A percentile compares a stretch with the other conserved stretches of the same genome.
Conservation (phyloP, 1,140 invertebrate genomes). For the Cydia amplana region DNA sequence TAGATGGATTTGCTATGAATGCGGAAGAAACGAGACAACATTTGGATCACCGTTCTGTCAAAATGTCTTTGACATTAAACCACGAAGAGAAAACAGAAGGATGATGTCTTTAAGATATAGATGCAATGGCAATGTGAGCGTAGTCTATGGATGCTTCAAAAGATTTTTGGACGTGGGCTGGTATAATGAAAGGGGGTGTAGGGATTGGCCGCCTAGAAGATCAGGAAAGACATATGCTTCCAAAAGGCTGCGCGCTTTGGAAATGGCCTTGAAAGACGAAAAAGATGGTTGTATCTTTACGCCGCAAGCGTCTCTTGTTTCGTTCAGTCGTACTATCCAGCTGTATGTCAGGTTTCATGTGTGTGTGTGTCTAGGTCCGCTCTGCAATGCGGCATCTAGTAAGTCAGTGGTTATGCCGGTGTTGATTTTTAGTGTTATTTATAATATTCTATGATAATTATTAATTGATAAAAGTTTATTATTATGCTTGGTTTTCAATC, state of each 20-base stretch:
- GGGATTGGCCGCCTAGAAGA: conserved; percentile 32
- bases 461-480: too few relatives aligned
- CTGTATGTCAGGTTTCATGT: conserved; percentile 41
- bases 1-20: conserved; percentile 33
- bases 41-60: conserved; percentile 22
- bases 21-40: conserved; percentile 33
- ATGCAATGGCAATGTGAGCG: conserved; percentile 11
- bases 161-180: conserved; percentile 41
- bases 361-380: conserved; percentile 38
- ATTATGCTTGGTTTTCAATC: too few relatives aligned
- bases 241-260: conserved; percentile 30
- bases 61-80: conserved; percentile 27
- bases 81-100: neutral
- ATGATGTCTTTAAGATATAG: conserved; percentile 20
- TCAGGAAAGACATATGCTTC: conserved; percentile 37
- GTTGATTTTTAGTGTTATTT: neutral
- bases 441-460: neutral
- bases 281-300: conserved; percentile 37
- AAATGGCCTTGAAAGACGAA: conserved; percentile 23
- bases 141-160: conserved; percentile 40
- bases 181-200: conserved; percentile 45
- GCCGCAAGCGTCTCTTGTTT: conserved; percentile 39
- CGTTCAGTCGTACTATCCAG: conserved; percentile 39
- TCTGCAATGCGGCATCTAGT: conserved; percentile 35
- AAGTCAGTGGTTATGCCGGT: neutral